Base-by-base conservation (phyloP, 2,113 vertebrate genomes). In the Trichomycterus rosablanca region DNA sequence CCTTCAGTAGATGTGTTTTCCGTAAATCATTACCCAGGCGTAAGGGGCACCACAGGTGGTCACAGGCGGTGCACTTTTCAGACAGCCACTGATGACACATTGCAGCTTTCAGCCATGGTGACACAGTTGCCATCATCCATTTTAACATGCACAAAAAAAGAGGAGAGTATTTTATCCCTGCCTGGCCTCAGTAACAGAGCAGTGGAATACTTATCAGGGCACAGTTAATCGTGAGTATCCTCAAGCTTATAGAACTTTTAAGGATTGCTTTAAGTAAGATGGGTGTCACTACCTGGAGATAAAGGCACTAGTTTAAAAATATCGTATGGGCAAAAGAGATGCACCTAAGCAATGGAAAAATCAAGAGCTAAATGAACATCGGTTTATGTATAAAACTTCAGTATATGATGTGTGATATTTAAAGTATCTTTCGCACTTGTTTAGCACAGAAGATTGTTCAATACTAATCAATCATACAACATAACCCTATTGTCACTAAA, bases 191-290 rank as follows among this genome's bases (percentile, higher is more conserved):
- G 48, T 34, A 59, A 42, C 57, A 49, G 59, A 40, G 32, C 39
- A 26, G 39, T 39, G 40, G 68, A 67, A 71, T 68, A 74, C 55
- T 74, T 71, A 71, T 65, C 64, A 74, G 64, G 56, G 24, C 56
- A 45, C 24, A 52, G 58, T 49, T 51, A 64, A 26, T 44, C 62
- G 26, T 44, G 37, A 67, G 53, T 58, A 57, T 65, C 63, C 64
- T 68, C 37, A 24, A 71, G 42, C 60, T 60, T 56, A 74, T 60
- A 71, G 72, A 66, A 74, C 72, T 74, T 74, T 74, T 74, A 70
- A 70, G 70, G 72, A 74, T 70, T 42, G 16, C 63, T 67, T 39
- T 74, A 70, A 74, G 67, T 70, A 59, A 53, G 67, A 74, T 62
- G 48, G 40, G 49, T 63, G 49, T 18, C 55, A 46, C 34, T 56